Base-by-base conservation (phyloP, 2,888 invertebrate species). In the Aproaerema taeniolella region DNA sequence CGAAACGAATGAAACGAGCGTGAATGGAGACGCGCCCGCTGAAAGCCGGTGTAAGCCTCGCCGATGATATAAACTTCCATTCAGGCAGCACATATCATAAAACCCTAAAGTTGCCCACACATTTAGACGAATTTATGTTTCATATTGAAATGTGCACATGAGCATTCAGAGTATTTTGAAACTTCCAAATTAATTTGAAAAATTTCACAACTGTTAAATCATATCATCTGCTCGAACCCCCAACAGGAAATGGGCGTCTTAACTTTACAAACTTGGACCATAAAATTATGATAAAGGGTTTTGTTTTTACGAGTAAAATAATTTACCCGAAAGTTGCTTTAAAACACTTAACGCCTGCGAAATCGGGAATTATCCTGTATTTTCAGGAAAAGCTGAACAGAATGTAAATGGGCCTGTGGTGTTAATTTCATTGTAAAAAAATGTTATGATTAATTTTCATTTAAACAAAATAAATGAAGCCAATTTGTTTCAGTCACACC, bases 31-130 rank as follows among this genome's bases (percentile, higher is more conserved):
- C 76, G 79, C 71, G 81, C 64, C 56, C 69, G 70, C 61, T 67
- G 65, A 85, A 83, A 83, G 79, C 85, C 78, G 72, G 38, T 65
- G 79, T 85, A 83, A 86, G 85, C 85, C 64, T 57, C 55, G 40
- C 59, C 78, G 71, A 80, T 82, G 82, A 81, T 82, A 81, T 82
- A 83, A 78, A 82, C 74, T 77, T 68, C 67, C 68, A 81, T 83
- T 82, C 80, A 80, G 53, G 47, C 59, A 60, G 49, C 67, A 63
- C 61, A 73, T 76, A 79, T 73, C 71, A 71, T 67, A 57, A 61
- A 68, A 67, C 67, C 66, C 60, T 63, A 65, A 67, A 69, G 60
- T 68, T 70, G 62, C 65, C 53, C 47, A 50, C 52, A 53, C 50
- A 50, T 52, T 47, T 42, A 45, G 45, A 53, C 50, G 53, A 51